Conservation (phyloP, 2,113 vertebrate genomes). For the Rhinichthys klamathensis region DNA sequence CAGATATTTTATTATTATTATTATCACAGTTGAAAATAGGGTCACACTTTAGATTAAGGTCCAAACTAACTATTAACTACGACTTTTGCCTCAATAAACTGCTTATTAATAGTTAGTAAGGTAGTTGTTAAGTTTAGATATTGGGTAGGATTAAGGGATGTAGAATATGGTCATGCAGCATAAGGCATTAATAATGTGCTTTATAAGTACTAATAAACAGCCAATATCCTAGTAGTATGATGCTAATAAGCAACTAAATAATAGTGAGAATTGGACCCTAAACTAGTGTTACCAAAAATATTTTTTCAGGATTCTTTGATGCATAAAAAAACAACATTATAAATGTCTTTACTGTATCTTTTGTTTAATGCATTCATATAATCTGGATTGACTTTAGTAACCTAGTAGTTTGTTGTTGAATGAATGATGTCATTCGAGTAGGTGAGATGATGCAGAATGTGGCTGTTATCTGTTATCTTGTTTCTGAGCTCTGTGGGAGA, state of each 20-base stretch:
- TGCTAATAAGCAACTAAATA: too few relatives aligned
- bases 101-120: too few relatives aligned
- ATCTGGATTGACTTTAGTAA: background rate
- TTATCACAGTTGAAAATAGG: background rate
- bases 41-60: too few relatives aligned
- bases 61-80: too few relatives aligned
- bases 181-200: too few relatives aligned
- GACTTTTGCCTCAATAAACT: too few relatives aligned
- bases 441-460: constrained; percentile 12
- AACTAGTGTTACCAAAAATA: background rate
- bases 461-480: constrained; percentile 9
- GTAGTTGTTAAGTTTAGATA: too few relatives aligned
- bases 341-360: background rate
- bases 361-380: background rate
- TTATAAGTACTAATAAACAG: too few relatives aligned
- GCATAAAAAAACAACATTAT: background rate
- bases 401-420: background rate
- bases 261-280: too few relatives aligned
- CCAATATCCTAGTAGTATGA: too few relatives aligned
- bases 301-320: background rate
- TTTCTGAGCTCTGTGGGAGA: background rate
- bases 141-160: too few relatives aligned
- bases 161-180: too few relatives aligned
- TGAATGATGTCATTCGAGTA: constrained; percentile 30
- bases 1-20: background rate